phyloP scores from a whole-genome alignment of 2,888 invertebrate genomes.

The Achlya flavicornis region DNA sequence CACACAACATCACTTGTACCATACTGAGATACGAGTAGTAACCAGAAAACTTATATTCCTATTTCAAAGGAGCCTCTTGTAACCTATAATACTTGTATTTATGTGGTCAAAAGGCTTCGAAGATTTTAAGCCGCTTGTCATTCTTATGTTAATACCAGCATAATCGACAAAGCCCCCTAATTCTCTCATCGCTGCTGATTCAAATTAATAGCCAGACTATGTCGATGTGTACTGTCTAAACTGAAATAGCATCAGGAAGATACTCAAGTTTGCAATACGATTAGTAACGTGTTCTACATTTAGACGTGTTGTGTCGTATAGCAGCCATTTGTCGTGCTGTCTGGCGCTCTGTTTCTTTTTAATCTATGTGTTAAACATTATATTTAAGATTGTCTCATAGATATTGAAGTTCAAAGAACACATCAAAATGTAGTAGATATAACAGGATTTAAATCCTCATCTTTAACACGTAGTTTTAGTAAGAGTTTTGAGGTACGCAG shows the following conservation, averaged over 20 bases:
- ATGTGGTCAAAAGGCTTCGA: background rate
- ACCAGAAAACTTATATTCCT: no score
- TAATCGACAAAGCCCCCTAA: background rate
- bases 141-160: slow-evolving; percentile 10
- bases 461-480: no score
- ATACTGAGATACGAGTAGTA: no score
- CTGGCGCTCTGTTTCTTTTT: background rate
- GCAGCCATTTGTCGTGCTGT: slow-evolving; percentile 2
- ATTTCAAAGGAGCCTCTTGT: no score
- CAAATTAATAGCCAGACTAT: background rate
- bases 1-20: no score
- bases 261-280: background rate
- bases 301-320: slow-evolving; percentile 1
- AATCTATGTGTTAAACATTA: background rate
- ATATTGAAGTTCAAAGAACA: background rate
- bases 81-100: no score
- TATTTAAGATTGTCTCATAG: background rate
- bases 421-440: no score
- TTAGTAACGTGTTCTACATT: background rate
- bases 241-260: slow-evolving; percentile 8
- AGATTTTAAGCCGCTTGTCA: slow-evolving; percentile 4
- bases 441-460: no score
- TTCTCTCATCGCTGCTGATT: background rate
- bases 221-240: background rate
- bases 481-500: no score